phyloP scores from a whole-genome alignment of 2,888 invertebrate genomes.

The Drosophila fungiperda region DNA sequence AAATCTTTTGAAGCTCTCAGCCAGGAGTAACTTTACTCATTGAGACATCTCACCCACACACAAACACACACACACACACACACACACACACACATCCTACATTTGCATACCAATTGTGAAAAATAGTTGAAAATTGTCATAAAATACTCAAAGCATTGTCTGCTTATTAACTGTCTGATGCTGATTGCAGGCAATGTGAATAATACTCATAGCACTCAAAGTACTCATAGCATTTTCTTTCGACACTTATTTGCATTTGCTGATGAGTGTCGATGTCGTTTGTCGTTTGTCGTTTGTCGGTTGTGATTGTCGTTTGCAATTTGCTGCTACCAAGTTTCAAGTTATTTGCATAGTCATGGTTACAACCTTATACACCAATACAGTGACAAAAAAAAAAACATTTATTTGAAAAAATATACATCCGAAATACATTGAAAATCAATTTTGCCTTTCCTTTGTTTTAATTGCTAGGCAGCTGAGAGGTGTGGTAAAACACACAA shows the following conservation, averaged over 20 bases:
- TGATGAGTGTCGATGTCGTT: slow-evolving; percentile 49
- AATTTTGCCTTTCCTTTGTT: slow-evolving; percentile 77
- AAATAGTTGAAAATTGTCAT: slow-evolving; percentile 34
- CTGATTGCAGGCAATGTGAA: slow-evolving; percentile 46
- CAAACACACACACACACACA: slow-evolving; percentile 4
- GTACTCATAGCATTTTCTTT: slow-evolving; percentile 37
- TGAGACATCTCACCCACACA: slow-evolving; percentile 16
- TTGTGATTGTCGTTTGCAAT: slow-evolving; percentile 52
- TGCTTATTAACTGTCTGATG: slow-evolving; percentile 66
- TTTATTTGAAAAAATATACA: slow-evolving; percentile 44
- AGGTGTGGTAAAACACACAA: slow-evolving; percentile 38
- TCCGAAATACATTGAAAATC: slow-evolving; percentile 54
- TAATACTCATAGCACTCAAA: slow-evolving; percentile 32
- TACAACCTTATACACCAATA: slow-evolving; percentile 56
- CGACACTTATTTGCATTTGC: slow-evolving; percentile 66
- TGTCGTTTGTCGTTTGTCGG: slow-evolving; percentile 17
- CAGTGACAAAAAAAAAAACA: slow-evolving; percentile 55
- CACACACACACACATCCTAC: slow-evolving; percentile 7
- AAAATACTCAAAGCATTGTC: slow-evolving; percentile 52
- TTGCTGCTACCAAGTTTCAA: slow-evolving; percentile 58
- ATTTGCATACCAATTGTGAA: slow-evolving; percentile 66
- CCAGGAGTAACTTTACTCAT: slow-evolving; percentile 40
- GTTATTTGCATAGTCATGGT: slow-evolving; percentile 73
- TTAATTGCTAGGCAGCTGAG: slow-evolving; percentile 67
- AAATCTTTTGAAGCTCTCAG: slow-evolving; percentile 10